Conservation (phyloP, 1,140 invertebrate genomes). For the Tetraneura akinire region DNA sequence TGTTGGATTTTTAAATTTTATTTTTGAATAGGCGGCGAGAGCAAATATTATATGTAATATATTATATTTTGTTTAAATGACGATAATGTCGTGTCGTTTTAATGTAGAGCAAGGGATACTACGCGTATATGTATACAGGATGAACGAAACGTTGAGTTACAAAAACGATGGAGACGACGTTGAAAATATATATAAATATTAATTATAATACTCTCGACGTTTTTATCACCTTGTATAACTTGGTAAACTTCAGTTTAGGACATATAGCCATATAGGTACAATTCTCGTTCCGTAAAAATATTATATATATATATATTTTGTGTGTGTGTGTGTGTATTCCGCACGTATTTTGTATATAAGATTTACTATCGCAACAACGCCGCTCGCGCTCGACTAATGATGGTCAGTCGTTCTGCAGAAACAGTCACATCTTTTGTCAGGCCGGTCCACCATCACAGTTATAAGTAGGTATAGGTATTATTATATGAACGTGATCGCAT, state of each 20-base stretch:
- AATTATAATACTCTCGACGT: no score
- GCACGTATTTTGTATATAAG: no score
- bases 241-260: no score
- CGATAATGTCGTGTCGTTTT: constrained; percentile 35
- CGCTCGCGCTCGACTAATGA: constrained; percentile 23
- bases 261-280: no score
- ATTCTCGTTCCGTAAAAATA: no score
- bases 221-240: no score
- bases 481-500: constrained; percentile 9
- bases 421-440: constrained; percentile 46
- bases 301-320: no score
- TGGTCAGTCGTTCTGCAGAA: constrained; percentile 16
- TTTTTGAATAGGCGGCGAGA: constrained; percentile 17
- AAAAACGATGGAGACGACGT: no score
- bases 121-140: neutral
- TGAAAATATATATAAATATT: no score
- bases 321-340: no score
- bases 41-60: neutral
- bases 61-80: constrained; percentile 12
- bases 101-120: constrained; percentile 30
- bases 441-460: neutral
- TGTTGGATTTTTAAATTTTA: constrained; percentile 9
- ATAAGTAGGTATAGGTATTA: neutral
- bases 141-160: no score
- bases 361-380: no score